Evolutionary conservation across 2,797 vertebrate species (phyloP).

Genomic region (Eremophila alpestris): DNA sequence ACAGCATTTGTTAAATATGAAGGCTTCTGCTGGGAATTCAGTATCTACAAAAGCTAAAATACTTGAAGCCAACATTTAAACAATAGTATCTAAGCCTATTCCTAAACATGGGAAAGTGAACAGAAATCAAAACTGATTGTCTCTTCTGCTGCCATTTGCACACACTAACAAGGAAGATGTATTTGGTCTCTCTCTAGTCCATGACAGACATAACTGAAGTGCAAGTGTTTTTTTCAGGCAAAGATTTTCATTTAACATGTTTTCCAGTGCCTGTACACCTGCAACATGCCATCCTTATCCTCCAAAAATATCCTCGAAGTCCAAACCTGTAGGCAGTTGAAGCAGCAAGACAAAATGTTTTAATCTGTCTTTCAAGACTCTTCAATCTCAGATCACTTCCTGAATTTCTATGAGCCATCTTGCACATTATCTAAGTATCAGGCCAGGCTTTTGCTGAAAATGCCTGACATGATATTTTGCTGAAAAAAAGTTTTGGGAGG

Average conservation of each 20-base stretch:
- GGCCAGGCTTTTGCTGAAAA: not conserved
- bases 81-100: not conserved
- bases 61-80: not conserved
- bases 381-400: not conserved
- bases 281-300: not conserved
- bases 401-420: not conserved
- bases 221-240: not conserved
- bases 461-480: not conserved
- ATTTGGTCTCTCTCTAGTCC: not conserved
- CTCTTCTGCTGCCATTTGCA: not conserved
- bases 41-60: not conserved
- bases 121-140: not conserved
- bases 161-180: fast-evolving
- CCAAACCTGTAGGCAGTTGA: not conserved
- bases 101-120: not conserved
- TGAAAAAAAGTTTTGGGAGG: not conserved
- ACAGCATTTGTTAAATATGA: not conserved
- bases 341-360: not conserved
- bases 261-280: not conserved
- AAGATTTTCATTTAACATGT: not conserved
- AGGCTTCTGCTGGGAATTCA: not conserved
- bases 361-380: not conserved
- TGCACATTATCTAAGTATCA: not conserved
- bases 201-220: not conserved
- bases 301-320: not conserved